These are phyloP conservation scores for Eustalomyia histrio DNA, from an alignment of 2,888 invertebrate genomes.

Conservation along the genomic window DNA sequence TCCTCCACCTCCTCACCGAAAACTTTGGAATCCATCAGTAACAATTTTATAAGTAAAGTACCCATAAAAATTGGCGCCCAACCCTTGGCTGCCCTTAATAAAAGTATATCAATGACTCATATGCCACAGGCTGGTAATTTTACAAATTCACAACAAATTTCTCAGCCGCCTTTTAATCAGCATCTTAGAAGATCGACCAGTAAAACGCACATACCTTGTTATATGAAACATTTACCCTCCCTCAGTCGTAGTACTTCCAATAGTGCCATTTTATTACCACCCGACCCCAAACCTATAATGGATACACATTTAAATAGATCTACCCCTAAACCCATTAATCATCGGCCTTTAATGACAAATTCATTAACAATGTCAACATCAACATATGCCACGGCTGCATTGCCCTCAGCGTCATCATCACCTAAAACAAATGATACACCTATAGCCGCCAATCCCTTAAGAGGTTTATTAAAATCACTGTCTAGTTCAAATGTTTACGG, in stretches of 20 bases:
- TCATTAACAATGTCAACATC: constrained; percentile 53
- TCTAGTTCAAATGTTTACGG: constrained; percentile 78
- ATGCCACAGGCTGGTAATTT: constrained; percentile 70
- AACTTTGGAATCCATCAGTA: constrained; percentile 25
- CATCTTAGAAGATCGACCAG: constrained; percentile 72
- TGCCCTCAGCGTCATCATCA: constrained; percentile 47
- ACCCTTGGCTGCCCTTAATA: constrained; percentile 70
- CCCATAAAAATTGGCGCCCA: constrained; percentile 70
- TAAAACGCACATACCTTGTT: constrained; percentile 78
- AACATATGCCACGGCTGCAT: constrained; percentile 40
- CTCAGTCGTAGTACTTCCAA: constrained; percentile 78
- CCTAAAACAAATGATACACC: constrained; percentile 45
- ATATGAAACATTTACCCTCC: constrained; percentile 76
- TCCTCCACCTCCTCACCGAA: constrained; percentile 69
- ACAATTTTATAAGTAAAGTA: constrained; percentile 70
- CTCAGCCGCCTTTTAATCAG: constrained; percentile 4
- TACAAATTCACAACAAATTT: not conserved
- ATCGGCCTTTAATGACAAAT: constrained; percentile 15
- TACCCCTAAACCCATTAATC: constrained; percentile 34
- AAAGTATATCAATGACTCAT: constrained; percentile 77
- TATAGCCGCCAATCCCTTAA: constrained; percentile 49
- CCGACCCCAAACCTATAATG: constrained; percentile 59
- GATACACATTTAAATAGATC: constrained; percentile 43
- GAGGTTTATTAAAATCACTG: constrained; percentile 76
- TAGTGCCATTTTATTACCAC: constrained; percentile 74